Evolutionary conservation across 2,113 vertebrate species (phyloP).

Genomic region (Nyctibius bracteatus): DNA sequence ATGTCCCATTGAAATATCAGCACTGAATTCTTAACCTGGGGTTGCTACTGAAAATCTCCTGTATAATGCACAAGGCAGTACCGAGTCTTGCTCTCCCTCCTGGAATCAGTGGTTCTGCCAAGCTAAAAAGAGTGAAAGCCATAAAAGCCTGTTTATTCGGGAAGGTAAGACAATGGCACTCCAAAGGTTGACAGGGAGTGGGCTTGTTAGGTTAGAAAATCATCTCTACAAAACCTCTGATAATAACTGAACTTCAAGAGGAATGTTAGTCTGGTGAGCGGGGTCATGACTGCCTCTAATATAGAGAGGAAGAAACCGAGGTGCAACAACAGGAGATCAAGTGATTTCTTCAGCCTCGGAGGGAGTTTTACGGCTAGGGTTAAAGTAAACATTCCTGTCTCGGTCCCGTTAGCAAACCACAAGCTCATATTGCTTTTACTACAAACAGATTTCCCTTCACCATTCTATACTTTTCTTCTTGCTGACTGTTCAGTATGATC

Average conservation of each 20-base stretch:
- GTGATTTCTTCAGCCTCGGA: background rate
- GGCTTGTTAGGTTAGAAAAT: background rate
- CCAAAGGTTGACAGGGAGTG: background rate
- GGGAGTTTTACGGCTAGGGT: background rate
- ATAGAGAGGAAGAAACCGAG: background rate
- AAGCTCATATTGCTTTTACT: slow-evolving; percentile 20
- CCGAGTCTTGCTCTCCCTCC: background rate
- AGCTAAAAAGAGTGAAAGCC: background rate
- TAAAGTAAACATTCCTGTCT: background rate
- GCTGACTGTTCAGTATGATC: slow-evolving; percentile 35
- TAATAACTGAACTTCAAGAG: background rate
- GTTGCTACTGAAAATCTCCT: background rate
- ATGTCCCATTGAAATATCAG: background rate
- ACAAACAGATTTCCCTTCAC: slow-evolving; percentile 45
- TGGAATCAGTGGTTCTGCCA: background rate
- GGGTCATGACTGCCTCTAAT: background rate
- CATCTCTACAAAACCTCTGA: background rate
- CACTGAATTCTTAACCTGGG: background rate
- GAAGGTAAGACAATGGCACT: background rate
- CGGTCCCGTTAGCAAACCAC: background rate
- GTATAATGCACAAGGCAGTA: background rate
- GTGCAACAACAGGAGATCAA: background rate
- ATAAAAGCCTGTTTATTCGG: background rate
- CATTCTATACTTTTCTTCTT: slow-evolving; percentile 35
- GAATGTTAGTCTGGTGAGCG: background rate